A percentile compares a stretch with the other conserved stretches of the same genome.
Conservation (phyloP, 2,797 vertebrate genomes). For the Oryzias dopingdopingensis region DNA sequence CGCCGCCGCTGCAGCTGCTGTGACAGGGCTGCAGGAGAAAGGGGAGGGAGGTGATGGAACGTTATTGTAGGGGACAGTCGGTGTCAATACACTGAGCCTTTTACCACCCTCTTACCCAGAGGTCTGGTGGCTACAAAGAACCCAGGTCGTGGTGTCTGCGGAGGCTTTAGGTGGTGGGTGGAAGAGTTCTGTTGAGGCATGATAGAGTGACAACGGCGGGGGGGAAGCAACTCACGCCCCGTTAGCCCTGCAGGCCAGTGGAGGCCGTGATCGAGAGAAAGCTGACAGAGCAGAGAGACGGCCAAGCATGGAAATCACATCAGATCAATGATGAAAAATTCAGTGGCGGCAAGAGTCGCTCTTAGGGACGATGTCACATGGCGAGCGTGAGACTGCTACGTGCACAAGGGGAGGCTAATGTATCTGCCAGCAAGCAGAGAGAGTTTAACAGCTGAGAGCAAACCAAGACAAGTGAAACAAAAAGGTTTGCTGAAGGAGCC, state of each 20-base stretch:
- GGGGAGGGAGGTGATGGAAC: slow-evolving; percentile 45
- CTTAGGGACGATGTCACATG: slow-evolving; percentile 45
- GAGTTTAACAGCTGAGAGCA: slow-evolving; percentile 11
- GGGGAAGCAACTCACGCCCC: slow-evolving; percentile 38
- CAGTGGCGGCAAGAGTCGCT: slow-evolving; percentile 42
- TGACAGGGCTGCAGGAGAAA: slow-evolving; percentile 33
- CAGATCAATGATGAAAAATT: slow-evolving; percentile 73
- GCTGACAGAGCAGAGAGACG: slow-evolving; percentile 62
- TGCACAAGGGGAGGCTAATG: slow-evolving; percentile 27
- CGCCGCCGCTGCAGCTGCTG: slow-evolving; percentile 31
- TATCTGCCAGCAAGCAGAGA: slow-evolving; percentile 25
- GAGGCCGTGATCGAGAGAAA: slow-evolving; percentile 45
- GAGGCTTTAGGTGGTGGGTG: slow-evolving; percentile 27
- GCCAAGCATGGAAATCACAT: slow-evolving; percentile 70
- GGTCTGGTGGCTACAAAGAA: slow-evolving; percentile 36
- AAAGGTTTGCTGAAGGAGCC: slow-evolving; percentile 4
- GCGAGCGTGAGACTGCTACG: slow-evolving; percentile 31
- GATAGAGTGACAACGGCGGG: slow-evolving; percentile 40
- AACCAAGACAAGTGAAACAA: slow-evolving; percentile 4
- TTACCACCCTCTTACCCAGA: slow-evolving; percentile 52
- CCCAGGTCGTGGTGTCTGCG: slow-evolving; percentile 11
- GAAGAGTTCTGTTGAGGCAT: slow-evolving; percentile 23
- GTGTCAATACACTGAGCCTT: slow-evolving; percentile 55
- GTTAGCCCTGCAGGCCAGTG: slow-evolving; percentile 47
- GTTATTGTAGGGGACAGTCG: slow-evolving; percentile 50